Conservation (phyloP, 2,797 vertebrate species). For the Neomorphus geoffroyi region DNA sequence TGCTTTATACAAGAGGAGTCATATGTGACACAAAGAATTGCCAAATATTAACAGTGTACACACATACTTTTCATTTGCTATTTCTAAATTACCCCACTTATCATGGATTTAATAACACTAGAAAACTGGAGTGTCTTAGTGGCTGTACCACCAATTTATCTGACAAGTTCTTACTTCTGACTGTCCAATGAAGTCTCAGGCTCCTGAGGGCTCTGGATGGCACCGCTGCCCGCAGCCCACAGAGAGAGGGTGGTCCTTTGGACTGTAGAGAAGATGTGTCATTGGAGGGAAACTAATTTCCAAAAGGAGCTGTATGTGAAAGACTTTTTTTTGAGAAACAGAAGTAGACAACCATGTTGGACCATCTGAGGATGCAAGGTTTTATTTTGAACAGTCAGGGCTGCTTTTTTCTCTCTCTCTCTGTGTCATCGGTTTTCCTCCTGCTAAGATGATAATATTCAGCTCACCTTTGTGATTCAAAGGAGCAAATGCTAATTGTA, state of each 20-base stretch:
- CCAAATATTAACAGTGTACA: neutral
- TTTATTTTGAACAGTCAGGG: neutral
- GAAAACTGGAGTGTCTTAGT: neutral
- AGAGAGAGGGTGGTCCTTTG: neutral
- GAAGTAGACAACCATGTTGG: neutral
- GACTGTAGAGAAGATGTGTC: neutral
- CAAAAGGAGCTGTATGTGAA: neutral
- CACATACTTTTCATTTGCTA: neutral
- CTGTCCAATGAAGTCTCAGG: neutral
- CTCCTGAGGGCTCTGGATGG: neutral
- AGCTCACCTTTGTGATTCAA: neutral
- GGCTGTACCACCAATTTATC: neutral
- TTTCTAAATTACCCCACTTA: neutral
- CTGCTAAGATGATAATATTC: neutral
- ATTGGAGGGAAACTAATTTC: neutral
- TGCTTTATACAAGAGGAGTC: neutral
- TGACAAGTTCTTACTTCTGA: neutral
- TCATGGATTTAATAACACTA: neutral
- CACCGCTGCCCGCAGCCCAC: neutral
- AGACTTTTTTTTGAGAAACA: neutral
- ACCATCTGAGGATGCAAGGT: neutral
- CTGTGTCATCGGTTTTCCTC: fast-evolving
- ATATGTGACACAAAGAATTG: neutral
- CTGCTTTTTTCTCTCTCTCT: neutral
- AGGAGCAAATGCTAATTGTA: neutral